Evolutionary conservation across 2,888 invertebrate species (phyloP).

Genomic region (Ectobius pallidus): DNA sequence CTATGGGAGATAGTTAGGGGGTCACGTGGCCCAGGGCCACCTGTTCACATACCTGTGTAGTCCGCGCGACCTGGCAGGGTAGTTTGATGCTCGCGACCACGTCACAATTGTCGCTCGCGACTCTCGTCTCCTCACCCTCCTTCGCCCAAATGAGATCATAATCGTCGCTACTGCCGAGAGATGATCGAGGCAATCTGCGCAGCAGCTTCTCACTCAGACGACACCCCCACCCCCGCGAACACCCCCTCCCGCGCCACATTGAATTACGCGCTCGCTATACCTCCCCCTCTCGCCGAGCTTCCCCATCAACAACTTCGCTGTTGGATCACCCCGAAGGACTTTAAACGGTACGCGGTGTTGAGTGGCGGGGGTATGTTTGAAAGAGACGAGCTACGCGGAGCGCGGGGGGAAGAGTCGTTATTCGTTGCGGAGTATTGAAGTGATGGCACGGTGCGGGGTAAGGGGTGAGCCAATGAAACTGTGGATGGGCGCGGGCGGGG

Average conservation of each 20-base stretch:
- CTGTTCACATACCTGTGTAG: conserved; percentile 14
- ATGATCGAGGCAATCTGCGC: conserved; percentile 59
- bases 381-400: conserved; percentile 1
- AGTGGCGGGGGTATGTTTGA: conserved; percentile 18
- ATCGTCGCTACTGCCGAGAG: conserved; percentile 49
- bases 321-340: conserved; percentile 39
- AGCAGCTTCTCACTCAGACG: conserved; percentile 44
- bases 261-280: conserved; percentile 31
- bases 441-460: conserved; percentile 23
- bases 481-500: conserved; percentile 9
- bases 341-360: conserved; percentile 36
- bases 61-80: neutral
- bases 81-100: neutral
- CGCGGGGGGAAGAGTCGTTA: conserved; percentile 27
- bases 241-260: conserved; percentile 29
- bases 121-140: conserved; percentile 2
- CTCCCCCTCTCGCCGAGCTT: conserved; percentile 16
- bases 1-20: too few relatives aligned
- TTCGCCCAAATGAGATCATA: conserved; percentile 40
- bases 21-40: neutral
- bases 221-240: conserved; percentile 18
- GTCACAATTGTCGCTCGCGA: neutral
- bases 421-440: conserved; percentile 32
- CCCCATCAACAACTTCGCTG: conserved; percentile 34
- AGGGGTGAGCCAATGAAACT: conserved; percentile 27